Evolutionary conservation across 2,888 invertebrate species (phyloP).

Genomic region (Drosophila austrosaltans): DNA sequence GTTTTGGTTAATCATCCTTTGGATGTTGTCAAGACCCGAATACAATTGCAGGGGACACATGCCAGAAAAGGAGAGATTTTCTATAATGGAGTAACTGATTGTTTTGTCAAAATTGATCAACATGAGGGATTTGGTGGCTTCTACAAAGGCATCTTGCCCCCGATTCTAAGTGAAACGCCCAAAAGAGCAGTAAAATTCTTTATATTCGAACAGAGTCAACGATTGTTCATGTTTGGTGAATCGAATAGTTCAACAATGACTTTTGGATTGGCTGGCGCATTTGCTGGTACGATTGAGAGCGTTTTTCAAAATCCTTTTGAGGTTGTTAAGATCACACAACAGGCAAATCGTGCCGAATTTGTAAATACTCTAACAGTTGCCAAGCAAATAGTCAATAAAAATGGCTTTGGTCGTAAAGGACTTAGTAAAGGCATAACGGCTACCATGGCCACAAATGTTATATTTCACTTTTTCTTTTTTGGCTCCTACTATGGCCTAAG

Average conservation of each 20-base stretch:
- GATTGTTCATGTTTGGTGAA: constrained; percentile 26
- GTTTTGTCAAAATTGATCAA: constrained; percentile 41
- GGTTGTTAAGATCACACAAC: constrained; percentile 56
- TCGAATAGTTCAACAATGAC: constrained; percentile 8
- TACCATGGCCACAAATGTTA: constrained; percentile 33
- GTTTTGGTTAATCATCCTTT: constrained; percentile 38
- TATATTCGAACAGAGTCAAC: constrained; percentile 32
- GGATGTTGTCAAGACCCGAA: constrained; percentile 58
- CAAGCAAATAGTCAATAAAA: constrained; percentile 16
- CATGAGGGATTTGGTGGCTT: constrained; percentile 41
- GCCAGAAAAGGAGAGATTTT: accelerated
- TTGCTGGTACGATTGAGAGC: constrained; percentile 40
- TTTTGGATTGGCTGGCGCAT: constrained; percentile 36
- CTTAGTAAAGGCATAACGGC: constrained; percentile 33
- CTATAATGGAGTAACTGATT: constrained; percentile 41
- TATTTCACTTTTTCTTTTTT: constrained; percentile 49
- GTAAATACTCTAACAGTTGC: constrained; percentile 16
- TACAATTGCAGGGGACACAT: constrained; percentile 48
- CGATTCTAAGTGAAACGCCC: constrained; percentile 47
- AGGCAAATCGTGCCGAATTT: constrained; percentile 27
- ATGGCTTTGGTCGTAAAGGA: constrained; percentile 34
- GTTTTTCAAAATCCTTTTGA: constrained; percentile 52
- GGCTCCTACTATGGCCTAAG: constrained; percentile 27
- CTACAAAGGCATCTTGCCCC: constrained; percentile 51
- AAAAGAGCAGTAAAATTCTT: constrained; percentile 51